Evolutionary conservation across 30 jellyfish, hydroid and myxozoan genomes (phyloP).

Genomic region (Nemopilema nomurai): DNA sequence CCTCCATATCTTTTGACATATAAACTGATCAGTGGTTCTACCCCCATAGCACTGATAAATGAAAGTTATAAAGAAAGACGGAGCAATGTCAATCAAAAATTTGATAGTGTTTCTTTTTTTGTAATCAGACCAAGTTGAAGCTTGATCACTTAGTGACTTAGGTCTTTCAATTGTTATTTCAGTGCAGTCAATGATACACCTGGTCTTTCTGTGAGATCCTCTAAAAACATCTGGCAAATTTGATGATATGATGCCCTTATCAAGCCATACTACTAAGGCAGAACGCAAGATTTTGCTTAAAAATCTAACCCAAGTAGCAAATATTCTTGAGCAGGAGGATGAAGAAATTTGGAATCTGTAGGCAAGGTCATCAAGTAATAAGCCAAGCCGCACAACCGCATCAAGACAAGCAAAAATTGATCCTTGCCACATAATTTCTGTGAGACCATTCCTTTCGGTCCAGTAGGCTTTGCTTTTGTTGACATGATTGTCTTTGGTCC

Average conservation of each 20-base stretch:
- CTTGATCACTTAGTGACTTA: constrained; percentile 57
- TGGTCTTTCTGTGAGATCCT: constrained; percentile 15
- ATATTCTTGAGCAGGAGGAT: constrained; percentile 59
- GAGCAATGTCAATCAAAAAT: constrained; percentile 57
- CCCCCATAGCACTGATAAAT: constrained; percentile 58
- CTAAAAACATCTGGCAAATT: constrained; percentile 49
- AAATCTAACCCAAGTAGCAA: constrained; percentile 31
- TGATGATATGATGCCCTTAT: constrained; percentile 21
- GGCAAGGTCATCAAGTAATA: constrained; percentile 59
- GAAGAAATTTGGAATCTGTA: constrained; percentile 53
- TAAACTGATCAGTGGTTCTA: constrained; percentile 49
- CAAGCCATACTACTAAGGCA: constrained; percentile 47
- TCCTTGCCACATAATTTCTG: constrained; percentile 3
- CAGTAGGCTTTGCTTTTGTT: background rate
- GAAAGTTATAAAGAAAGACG: constrained; percentile 63
- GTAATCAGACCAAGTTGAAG: constrained; percentile 83
- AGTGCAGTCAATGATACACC: constrained; percentile 64
- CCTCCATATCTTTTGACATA: constrained; percentile 26
- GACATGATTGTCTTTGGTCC: constrained; percentile 5
- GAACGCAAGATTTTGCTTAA: constrained; percentile 27
- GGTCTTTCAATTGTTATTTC: constrained; percentile 64
- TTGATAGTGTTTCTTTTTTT: constrained; percentile 72
- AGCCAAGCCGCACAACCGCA: constrained; percentile 60
- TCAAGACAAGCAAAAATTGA: constrained; percentile 49
- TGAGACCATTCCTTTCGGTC: background rate